Evolutionary conservation across 2,113 vertebrate species (phyloP).

Genomic region (Tupaia chinensis): DNA sequence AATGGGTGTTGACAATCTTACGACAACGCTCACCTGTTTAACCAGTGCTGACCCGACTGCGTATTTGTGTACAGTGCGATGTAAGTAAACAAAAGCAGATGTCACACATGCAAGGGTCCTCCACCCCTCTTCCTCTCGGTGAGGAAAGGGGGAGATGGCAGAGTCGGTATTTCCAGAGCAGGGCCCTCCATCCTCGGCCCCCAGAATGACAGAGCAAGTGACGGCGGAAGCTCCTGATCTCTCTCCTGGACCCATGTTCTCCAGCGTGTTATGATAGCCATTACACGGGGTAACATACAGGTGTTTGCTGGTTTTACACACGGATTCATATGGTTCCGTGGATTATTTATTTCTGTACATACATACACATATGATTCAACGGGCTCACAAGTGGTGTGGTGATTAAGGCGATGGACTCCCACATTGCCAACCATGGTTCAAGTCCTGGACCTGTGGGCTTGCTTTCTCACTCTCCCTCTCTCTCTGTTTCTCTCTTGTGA

Average conservation of each 20-base stretch:
- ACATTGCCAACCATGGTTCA: too few species aligned
- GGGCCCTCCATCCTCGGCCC: background rate
- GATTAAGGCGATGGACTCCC: too few species aligned
- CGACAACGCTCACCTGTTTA: slow-evolving; percentile 40
- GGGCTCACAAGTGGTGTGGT: too few species aligned
- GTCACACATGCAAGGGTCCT: background rate
- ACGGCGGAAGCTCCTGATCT: background rate
- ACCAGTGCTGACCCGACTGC: background rate
- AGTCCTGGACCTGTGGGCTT: too few species aligned
- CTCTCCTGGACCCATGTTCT: background rate
- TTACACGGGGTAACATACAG: background rate
- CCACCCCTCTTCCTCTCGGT: too few species aligned
- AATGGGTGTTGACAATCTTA: slow-evolving; percentile 36
- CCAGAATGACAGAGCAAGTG: background rate
- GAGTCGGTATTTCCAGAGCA: background rate
- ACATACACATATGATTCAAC: background rate
- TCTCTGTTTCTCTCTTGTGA: too few species aligned
- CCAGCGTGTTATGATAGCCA: background rate
- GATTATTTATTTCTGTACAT: background rate
- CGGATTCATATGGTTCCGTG: background rate
- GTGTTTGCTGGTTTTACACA: background rate
- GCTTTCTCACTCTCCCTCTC: too few species aligned
- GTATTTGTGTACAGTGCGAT: background rate
- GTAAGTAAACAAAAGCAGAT: slow-evolving; percentile 17
- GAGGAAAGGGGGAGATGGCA: background rate